Percentiles rank a stretch among this genome's conserved stretches.
These are phyloP conservation scores for Xenopus laevis DNA, from an alignment of 2,113 vertebrate species.

Conservation along the genomic window DNA sequence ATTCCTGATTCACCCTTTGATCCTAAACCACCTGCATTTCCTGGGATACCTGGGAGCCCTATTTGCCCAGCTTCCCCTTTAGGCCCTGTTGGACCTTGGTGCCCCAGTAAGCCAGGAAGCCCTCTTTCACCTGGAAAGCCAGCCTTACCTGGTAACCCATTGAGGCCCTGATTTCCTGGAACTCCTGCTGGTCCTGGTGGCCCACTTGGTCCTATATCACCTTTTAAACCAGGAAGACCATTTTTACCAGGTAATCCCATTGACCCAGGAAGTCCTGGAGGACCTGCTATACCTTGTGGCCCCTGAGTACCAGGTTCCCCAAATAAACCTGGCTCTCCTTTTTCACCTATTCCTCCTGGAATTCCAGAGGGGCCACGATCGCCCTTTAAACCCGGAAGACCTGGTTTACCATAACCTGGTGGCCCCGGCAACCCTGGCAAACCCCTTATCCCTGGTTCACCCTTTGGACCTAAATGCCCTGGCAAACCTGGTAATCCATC, in stretches of 20 bases:
- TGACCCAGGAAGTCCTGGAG: slow-evolving; percentile 80
- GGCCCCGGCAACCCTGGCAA: slow-evolving; percentile 80
- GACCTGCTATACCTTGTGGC: slow-evolving; percentile 75
- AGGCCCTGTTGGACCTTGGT: slow-evolving; percentile 80
- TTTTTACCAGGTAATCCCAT: slow-evolving; percentile 92
- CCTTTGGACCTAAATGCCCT: slow-evolving; percentile 79
- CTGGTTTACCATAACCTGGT: slow-evolving; percentile 88
- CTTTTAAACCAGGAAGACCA: slow-evolving; percentile 81
- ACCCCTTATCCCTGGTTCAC: slow-evolving; percentile 79
- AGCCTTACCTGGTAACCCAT: slow-evolving; percentile 78
- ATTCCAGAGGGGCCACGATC: slow-evolving; percentile 82
- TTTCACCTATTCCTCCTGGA: slow-evolving; percentile 79
- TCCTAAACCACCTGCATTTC: slow-evolving; percentile 71
- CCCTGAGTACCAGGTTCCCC: slow-evolving; percentile 78
- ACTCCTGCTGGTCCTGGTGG: slow-evolving; percentile 83
- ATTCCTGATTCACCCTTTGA: slow-evolving; percentile 83
- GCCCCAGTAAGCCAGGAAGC: slow-evolving; percentile 76
- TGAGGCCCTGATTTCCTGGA: slow-evolving; percentile 83
- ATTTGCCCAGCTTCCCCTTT: slow-evolving; percentile 88
- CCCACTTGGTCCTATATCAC: slow-evolving; percentile 81
- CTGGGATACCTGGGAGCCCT: slow-evolving; percentile 83
- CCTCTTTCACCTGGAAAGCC: slow-evolving; percentile 87
- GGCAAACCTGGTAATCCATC: slow-evolving; percentile 80
- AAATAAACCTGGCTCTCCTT: slow-evolving; percentile 78
- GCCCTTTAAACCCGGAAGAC: slow-evolving; percentile 81